Conservation (phyloP, 2,888 invertebrate species). For the Acanthosepion esculentum region DNA sequence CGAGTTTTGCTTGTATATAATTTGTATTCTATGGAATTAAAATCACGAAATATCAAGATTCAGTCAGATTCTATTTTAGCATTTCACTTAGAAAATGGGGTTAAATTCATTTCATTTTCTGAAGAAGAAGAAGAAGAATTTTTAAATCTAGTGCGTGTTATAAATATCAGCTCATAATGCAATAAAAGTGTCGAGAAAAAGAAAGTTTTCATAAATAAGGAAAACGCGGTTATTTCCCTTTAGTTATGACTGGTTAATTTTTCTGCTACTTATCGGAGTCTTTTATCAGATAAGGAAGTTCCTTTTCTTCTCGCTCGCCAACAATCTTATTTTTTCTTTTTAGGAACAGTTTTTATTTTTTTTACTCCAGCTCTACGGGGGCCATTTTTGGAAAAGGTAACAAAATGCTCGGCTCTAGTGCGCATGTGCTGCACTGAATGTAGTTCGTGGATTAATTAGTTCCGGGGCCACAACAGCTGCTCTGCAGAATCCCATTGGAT, state of each 20-base stretch:
- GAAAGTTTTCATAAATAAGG: background rate
- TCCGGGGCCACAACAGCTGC: conserved; percentile 15
- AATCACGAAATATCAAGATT: too few species aligned
- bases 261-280: background rate
- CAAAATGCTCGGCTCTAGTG: background rate
- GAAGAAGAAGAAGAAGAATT: too few species aligned
- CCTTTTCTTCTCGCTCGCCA: background rate
- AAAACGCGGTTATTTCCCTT: conserved; percentile 20
- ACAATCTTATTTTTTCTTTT: background rate
- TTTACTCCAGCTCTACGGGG: background rate
- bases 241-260: background rate
- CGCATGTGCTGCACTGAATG: conserved; percentile 8
- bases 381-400: background rate
- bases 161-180: background rate
- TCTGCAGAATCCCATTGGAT: background rate
- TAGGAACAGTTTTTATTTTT: background rate
- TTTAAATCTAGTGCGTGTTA: too few species aligned
- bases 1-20: too few species aligned
- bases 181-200: background rate
- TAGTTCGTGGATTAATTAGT: background rate
- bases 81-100: too few species aligned
- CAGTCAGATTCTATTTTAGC: too few species aligned
- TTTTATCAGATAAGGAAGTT: conserved; percentile 21
- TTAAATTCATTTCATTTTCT: too few species aligned
- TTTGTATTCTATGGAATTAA: too few species aligned